Evolutionary conservation across 2,797 vertebrate species (phyloP), one percentile per base, ranked within the genome.

Genomic region (Notamacropus eugenii): DNA sequence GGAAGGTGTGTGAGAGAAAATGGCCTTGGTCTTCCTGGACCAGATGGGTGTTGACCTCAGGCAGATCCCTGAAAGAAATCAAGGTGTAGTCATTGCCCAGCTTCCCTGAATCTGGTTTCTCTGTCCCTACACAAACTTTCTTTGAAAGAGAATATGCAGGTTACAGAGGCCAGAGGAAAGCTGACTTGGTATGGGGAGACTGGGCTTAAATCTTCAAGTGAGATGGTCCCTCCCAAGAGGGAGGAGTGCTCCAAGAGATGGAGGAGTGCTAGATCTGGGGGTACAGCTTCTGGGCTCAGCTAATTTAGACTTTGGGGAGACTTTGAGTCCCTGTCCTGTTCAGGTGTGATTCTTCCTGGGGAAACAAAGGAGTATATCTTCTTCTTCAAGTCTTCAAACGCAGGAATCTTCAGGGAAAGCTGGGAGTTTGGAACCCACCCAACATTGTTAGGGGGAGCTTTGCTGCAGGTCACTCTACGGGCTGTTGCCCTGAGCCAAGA

Each of bases 401-500:
- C 99, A 31, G 99, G 99, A 27, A 98, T 99, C 98, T 98, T 98
- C 98, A 98, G 98, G 0, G 99, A 99, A 95, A 95, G 96, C 10
- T 99, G 99, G 99, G 99, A 99, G 97, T 99, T 99, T 91, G 98
- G 98, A 95, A 99, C 99, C 40, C 99, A 99, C 97, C 99, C 99
- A 14, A 90, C 98, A 57, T 98, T 99, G 94, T 97, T 99, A 97
- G 99, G 99, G 94, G 99, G 99, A 92, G 99, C 99, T 56, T 74
- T 98, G 90, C 98, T 99, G 96, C 99, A 99, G 97, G 98, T 99
- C 97, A 99, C 98, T 11, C 98, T 99, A 55, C 99, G 98, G 62
- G 99, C 99, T 9, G 95, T 99, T 96, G 99, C 99, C 92, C 96
- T 99, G 55, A 98, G 98, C 97, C 99, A 98, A 97, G 99, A 99